Percentiles rank a stretch among this genome's conserved stretches.
phyloP scores from a whole-genome alignment of 92 coral and sea anemone species.

The Muricea muricata region DNA sequence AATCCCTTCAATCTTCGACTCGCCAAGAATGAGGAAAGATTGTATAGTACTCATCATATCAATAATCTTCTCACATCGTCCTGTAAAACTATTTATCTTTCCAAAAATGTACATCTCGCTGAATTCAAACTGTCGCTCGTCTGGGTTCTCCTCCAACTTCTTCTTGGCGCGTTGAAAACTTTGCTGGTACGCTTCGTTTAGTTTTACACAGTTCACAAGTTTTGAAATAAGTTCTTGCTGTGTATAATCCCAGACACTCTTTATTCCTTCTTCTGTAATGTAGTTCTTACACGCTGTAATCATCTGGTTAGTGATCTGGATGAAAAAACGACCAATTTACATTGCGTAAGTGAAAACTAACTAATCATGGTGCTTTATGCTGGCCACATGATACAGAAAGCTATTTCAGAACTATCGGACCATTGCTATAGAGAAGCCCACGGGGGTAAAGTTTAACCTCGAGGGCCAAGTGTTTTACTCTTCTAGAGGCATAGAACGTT shows the following conservation, averaged over 20 bases:
- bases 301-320: slow-evolving; percentile 99
- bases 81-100: slow-evolving; percentile 94
- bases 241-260: slow-evolving; percentile 91
- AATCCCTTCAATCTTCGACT: slow-evolving; percentile 92
- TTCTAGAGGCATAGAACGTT: too few relatives aligned
- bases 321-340: too few relatives aligned
- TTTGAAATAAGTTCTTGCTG: too few relatives aligned
- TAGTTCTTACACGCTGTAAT: slow-evolving; percentile 95
- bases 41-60: slow-evolving; percentile 98
- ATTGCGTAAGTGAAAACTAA: too few relatives aligned
- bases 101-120: slow-evolving; percentile 99
- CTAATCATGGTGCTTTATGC: too few relatives aligned
- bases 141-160: slow-evolving; percentile 85
- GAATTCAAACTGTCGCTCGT: slow-evolving; percentile 95
- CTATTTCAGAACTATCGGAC: too few relatives aligned
- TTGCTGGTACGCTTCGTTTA: slow-evolving; percentile 90
- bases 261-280: slow-evolving; percentile 84
- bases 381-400: too few relatives aligned
- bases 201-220: slow-evolving; percentile 84
- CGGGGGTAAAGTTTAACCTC: too few relatives aligned
- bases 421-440: too few relatives aligned
- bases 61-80: slow-evolving; percentile 91
- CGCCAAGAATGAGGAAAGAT: slow-evolving; percentile 73
- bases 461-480: too few relatives aligned
- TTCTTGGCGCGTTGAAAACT: slow-evolving; percentile 92